Percentiles rank a stretch among this genome's conserved stretches.
Evolutionary conservation across 64 coral and sea anemone genomes (phyloP).

Genomic region (Acropora yongei): DNA sequence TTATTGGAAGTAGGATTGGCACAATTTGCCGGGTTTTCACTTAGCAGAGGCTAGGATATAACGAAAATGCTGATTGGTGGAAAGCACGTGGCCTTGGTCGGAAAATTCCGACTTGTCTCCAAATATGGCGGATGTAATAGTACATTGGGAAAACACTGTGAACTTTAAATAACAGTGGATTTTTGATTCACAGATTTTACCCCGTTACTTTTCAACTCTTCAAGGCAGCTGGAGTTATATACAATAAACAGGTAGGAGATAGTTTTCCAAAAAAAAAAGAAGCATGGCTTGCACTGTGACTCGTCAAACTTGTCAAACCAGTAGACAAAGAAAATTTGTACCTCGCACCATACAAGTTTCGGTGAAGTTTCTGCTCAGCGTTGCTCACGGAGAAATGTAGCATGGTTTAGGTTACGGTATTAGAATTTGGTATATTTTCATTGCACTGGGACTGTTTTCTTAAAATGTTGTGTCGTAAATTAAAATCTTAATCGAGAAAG

Average conservation of each 20-base stretch:
- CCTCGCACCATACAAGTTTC: too few species aligned
- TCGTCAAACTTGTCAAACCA: slow-evolving; percentile 48
- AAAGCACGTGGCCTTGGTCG: slow-evolving; percentile 24
- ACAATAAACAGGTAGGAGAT: background rate
- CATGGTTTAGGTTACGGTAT: too few species aligned
- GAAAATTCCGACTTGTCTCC: background rate
- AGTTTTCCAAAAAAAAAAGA: background rate
- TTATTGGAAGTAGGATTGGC: too few species aligned
- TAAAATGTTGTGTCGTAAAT: too few species aligned
- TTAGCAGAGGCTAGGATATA: background rate
- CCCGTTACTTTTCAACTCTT: background rate
- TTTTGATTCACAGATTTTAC: too few species aligned
- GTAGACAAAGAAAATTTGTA: background rate
- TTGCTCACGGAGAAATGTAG: too few species aligned
- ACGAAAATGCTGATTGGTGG: slow-evolving; percentile 5
- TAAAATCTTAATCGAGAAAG: too few species aligned
- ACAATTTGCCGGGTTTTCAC: background rate
- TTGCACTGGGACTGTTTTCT: too few species aligned
- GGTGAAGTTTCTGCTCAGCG: too few species aligned
- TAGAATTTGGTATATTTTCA: too few species aligned
- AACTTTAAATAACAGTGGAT: too few species aligned
- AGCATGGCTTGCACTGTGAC: background rate
- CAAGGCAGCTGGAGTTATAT: background rate
- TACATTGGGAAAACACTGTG: background rate
- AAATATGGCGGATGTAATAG: slow-evolving; percentile 47